These are phyloP conservation scores for Pterocles burchelli DNA, from an alignment of 2,113 vertebrate species.

Conservation along the genomic window DNA sequence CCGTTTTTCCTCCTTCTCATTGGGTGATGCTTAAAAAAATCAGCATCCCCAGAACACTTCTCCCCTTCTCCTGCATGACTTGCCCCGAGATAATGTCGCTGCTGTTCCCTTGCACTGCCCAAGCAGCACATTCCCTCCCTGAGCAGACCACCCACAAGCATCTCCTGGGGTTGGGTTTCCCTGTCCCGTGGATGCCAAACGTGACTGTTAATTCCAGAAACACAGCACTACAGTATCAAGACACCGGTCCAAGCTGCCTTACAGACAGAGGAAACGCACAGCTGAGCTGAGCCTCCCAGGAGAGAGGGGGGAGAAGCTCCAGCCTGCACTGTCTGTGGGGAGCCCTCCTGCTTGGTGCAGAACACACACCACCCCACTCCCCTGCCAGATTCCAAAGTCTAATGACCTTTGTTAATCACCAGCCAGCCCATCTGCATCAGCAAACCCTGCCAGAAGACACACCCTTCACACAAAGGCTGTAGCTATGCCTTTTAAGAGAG, in stretches of 20 bases:
- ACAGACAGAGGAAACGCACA: conserved; percentile 35
- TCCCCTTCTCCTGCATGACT: conserved; percentile 24
- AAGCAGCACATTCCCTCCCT: conserved; percentile 58
- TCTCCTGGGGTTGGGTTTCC: conserved; percentile 64
- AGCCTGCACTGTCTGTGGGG: conserved; percentile 80
- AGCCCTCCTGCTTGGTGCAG: conserved; percentile 79
- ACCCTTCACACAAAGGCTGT: conserved; percentile 91
- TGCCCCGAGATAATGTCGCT: conserved; percentile 10
- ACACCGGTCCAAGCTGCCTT: conserved; percentile 61
- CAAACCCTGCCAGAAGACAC: conserved; percentile 90
- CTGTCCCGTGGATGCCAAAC: conserved; percentile 59
- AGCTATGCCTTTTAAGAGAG: conserved; percentile 89
- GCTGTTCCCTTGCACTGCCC: conserved; percentile 33
- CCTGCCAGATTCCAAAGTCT: conserved; percentile 98
- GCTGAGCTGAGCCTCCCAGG: conserved; percentile 42
- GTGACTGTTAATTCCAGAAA: conserved; percentile 8
- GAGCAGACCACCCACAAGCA: conserved; percentile 48
- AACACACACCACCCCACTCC: conserved; percentile 89
- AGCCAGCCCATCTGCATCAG: conserved; percentile 92
- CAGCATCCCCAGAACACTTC: conserved; percentile 1
- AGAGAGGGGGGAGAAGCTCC: conserved; percentile 6
- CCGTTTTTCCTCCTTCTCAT: not conserved
- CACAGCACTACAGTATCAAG: not conserved
- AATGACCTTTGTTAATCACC: conserved; percentile 99
- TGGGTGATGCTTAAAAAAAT: conserved; percentile 78